phyloP scores from a whole-genome alignment of 2,113 vertebrate genomes.

The Nerophis ophidion region DNA sequence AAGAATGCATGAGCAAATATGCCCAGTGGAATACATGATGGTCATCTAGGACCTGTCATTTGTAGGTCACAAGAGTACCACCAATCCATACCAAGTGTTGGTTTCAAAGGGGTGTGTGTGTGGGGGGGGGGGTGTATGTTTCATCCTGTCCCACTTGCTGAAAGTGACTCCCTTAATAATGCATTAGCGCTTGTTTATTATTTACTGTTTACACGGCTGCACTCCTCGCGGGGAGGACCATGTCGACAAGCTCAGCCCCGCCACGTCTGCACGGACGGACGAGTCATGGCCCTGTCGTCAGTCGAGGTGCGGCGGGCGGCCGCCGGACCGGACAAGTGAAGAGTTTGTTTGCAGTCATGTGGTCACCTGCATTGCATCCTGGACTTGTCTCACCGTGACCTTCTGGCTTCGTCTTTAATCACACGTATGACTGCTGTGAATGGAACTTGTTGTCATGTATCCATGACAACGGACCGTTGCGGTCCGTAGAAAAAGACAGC shows the following conservation, averaged over 20 bases:
- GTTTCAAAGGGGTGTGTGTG: conserved; percentile 37
- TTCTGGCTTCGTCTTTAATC: conserved; percentile 14
- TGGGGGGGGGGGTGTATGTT: conserved; percentile 20
- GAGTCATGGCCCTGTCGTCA: conserved; percentile 50
- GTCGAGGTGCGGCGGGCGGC: conserved; percentile 42
- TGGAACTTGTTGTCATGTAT: too few relatives aligned
- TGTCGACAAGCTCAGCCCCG: conserved; percentile 26
- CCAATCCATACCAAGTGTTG: conserved; percentile 43
- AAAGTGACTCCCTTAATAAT: conserved; percentile 76
- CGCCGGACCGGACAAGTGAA: conserved; percentile 72
- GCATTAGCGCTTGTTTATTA: conserved; percentile 75
- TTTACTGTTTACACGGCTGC: conserved; percentile 74
- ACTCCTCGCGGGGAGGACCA: conserved; percentile 42
- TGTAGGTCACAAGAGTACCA: conserved; percentile 26
- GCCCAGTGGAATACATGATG: neutral
- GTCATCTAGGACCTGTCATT: neutral
- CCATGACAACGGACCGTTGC: too few relatives aligned
- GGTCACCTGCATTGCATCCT: conserved; percentile 55
- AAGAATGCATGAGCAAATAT: too few relatives aligned
- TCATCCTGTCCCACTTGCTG: conserved; percentile 71
- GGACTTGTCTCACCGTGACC: conserved; percentile 56
- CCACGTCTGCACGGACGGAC: conserved; percentile 50
- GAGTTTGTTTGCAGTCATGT: conserved; percentile 61
- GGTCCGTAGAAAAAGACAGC: too few relatives aligned
- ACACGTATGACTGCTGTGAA: too few relatives aligned